Base-by-base conservation (phyloP, 2,113 vertebrate genomes). In the Burhinus bistriatus region DNA sequence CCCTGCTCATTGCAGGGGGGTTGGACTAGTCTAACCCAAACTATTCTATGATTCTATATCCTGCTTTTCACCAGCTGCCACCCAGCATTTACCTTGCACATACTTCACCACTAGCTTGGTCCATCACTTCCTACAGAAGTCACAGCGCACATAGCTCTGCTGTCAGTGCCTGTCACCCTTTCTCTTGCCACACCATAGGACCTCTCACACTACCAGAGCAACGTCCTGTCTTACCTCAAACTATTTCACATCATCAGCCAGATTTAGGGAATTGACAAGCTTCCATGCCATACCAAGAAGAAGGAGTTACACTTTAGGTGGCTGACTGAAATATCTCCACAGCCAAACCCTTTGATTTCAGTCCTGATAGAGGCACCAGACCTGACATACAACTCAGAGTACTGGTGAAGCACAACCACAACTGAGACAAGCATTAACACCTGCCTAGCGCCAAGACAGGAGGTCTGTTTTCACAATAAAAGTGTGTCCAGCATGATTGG, bases 401-500 rank as follows among this genome's bases (percentile, higher is more conserved):
- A 62, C 42, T 20, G 8, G 18, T 42, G 18, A 86, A 88, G 42
- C 27, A 58, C 42, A 83, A 1, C 27, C 36, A 87, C 62, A 81
- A 12, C 21, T 45, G 18, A 61, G 42, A 42, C 11, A 66, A 71
- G 38, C 15, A 61, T 9, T 79, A 76, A 79, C 9, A 47, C 12
- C 36, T 12, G 21, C 44, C 36, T 52, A 72, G 21, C 0, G 0
- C 58, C 57, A 66, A 47, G 17, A 14, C 14, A 65, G 54, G 21
- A 64, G 13, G 15, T 40, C 7, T 58, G 9, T 62, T 89, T 77
- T 83, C 64, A 57, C 18, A 61, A 80, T 2, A 57, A 90, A 92
- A 79, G 51, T 4, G 7, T 34, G 45, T 36, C 71, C 36, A 80
- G 29, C 11, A 30, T 7, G 3, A 40, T 0, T 71, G 0, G 17